Evolutionary conservation across 1,140 invertebrate genomes (phyloP).

Genomic region (Apis laboriosa): DNA sequence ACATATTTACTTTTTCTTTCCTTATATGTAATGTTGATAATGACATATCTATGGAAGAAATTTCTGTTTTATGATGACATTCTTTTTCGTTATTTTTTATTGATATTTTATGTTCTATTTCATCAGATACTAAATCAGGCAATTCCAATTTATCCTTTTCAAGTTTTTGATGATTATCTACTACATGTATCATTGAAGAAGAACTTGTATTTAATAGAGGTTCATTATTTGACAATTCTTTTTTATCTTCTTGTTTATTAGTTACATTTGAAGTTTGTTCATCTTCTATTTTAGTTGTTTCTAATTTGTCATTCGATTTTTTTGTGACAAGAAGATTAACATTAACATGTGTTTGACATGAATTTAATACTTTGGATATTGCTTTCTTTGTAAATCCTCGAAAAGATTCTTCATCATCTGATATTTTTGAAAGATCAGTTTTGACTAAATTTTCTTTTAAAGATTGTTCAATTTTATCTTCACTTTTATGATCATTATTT

Average conservation of each 20-base stretch:
- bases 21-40: slow-evolving; percentile 70
- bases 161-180: slow-evolving; percentile 9
- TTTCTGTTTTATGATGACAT: slow-evolving; percentile 63
- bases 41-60: slow-evolving; percentile 71
- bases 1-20: slow-evolving; percentile 87
- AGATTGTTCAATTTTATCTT: slow-evolving; percentile 28
- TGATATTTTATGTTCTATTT: slow-evolving; percentile 30
- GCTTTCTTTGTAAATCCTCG: slow-evolving; percentile 80
- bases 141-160: slow-evolving; percentile 36
- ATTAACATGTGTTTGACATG: slow-evolving; percentile 66
- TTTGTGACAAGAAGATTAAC: slow-evolving; percentile 57
- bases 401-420: slow-evolving; percentile 82
- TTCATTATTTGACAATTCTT: slow-evolving; percentile 23
- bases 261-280: slow-evolving; percentile 11
- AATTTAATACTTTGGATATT: slow-evolving; percentile 71
- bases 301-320: slow-evolving; percentile 37
- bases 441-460: slow-evolving; percentile 31
- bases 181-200: neutral
- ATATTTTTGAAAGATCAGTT: slow-evolving; percentile 68
- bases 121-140: slow-evolving; percentile 4
- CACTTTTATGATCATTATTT: slow-evolving; percentile 33
- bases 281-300: slow-evolving; percentile 44
- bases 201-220: neutral
- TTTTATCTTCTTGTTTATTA: slow-evolving; percentile 24
- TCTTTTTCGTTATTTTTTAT: slow-evolving; percentile 45